Conservation (phyloP, 2,113 vertebrate species). For the Eudyptes chrysolophus region DNA sequence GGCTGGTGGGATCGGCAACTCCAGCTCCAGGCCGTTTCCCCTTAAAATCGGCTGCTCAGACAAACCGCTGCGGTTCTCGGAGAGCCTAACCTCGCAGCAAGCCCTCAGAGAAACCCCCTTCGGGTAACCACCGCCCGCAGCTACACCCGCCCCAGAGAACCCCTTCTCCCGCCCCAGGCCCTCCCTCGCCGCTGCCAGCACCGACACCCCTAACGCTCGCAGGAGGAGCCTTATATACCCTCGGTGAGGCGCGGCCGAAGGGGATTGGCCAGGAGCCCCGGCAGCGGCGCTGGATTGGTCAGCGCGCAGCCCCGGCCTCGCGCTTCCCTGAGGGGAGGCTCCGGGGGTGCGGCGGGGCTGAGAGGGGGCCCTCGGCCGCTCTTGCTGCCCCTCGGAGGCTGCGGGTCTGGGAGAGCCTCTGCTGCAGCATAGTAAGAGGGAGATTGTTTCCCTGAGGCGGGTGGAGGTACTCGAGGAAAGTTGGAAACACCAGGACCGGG, state of each 20-base stretch:
- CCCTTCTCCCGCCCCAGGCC: fast-evolving
- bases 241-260: not conserved
- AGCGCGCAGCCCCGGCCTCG: not conserved
- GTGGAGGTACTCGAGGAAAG: not conserved
- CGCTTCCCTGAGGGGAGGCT: not conserved
- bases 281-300: not conserved
- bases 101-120: not conserved
- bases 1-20: not conserved
- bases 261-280: not conserved
- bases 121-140: not conserved
- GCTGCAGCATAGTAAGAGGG: not conserved
- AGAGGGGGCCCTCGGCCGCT: fast-evolving
- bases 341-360: not conserved
- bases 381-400: no score
- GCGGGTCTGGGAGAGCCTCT: not conserved
- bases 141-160: not conserved
- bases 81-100: not conserved
- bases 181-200: no score
- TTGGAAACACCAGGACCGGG: not conserved
- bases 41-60: not conserved
- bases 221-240: not conserved
- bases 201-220: fast-evolving
- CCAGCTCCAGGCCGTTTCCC: not conserved
- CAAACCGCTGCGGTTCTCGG: not conserved
- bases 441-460: not conserved